Conservation (phyloP, 2,797 vertebrate species). For the Sebastes taczanowskii region DNA sequence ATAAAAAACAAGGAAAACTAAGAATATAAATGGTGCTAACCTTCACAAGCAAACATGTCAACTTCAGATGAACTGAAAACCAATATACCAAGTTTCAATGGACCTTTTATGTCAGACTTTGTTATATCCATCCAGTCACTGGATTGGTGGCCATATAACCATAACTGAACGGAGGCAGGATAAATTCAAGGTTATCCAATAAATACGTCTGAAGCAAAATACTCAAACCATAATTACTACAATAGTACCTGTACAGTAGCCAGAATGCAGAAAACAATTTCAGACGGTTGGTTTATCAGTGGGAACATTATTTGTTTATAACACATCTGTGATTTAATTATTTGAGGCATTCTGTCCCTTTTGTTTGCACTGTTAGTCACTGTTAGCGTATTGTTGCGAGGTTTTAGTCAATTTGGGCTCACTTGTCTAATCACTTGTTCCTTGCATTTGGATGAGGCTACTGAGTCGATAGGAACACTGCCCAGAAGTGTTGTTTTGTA, state of each 20-base stretch:
- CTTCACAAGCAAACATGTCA: not conserved
- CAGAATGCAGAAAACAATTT: constrained; percentile 13
- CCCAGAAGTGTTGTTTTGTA: constrained; percentile 62
- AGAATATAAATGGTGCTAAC: not conserved
- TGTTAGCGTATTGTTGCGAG: constrained; percentile 51
- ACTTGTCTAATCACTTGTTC: constrained; percentile 67
- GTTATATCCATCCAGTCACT: not conserved
- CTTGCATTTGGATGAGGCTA: constrained; percentile 60
- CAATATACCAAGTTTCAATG: not conserved
- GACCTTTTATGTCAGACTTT: not conserved
- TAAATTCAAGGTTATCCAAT: not conserved
- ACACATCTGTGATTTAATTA: constrained; percentile 50
- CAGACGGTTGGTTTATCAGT: constrained; percentile 12
- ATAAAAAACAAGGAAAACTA: not conserved
- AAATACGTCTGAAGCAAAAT: not conserved
- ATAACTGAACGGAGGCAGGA: not conserved
- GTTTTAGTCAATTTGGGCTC: constrained; percentile 60
- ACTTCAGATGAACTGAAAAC: not conserved
- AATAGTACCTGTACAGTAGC: not conserved
- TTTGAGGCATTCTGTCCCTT: constrained; percentile 40
- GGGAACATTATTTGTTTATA: constrained; percentile 28
- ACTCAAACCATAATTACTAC: not conserved
- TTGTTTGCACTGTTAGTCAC: constrained; percentile 37
- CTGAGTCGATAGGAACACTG: constrained; percentile 56
- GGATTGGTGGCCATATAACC: not conserved